Base-by-base conservation (phyloP, 2,113 vertebrate species). In the Hippocampus comes region DNA sequence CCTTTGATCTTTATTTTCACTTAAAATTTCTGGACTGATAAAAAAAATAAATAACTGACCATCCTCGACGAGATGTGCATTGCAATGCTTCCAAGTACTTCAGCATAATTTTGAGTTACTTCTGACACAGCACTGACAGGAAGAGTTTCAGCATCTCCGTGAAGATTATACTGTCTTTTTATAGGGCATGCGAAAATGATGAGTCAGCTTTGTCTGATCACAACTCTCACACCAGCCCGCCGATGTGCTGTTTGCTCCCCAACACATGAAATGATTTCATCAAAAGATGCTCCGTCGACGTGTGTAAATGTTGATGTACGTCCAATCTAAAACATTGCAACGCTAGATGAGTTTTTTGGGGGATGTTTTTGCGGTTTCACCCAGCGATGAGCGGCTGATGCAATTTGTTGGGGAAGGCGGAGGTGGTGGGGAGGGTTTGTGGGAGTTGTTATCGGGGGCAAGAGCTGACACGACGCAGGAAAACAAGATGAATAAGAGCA, bases 401-500 rank as follows among this genome's bases (percentile, higher is more conserved):
- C 77, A 89, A 85, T 86, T 89, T 84, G 51, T 89, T 84, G 51
- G 68, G 59, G 27, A 15, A 34, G 15, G 59, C 27, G 27, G 27
- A 12, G 3, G 53, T 23, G 21, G 53, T 23, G 21, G 53, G 53
- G 53, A 23, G 53, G 53, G 9, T 23, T 56, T 56, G 10, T 5
- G 56, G 68, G 75, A 74, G 68, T 84, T 84, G 77, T 76, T 66
- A 85, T 87, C 74, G 25, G 73, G 76, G 66, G 69, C 74, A 65
- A 73, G 81, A 78, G 77, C 75, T 71, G 78, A 84, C 77, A 75
- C 76, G 57, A 82, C 7, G 18, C 65, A 83, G 71, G 59, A 82
- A 80, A 84, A 86, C 70, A 84, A 83, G 78, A 84, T 81, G 73
- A 88, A 85, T 85, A 78, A 76, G 84, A 74, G 74, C 71, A 78